Base-by-base conservation (phyloP, 37 sponge, comb jelly and placozoan genomes). In the Bolinopsis microptera region DNA sequence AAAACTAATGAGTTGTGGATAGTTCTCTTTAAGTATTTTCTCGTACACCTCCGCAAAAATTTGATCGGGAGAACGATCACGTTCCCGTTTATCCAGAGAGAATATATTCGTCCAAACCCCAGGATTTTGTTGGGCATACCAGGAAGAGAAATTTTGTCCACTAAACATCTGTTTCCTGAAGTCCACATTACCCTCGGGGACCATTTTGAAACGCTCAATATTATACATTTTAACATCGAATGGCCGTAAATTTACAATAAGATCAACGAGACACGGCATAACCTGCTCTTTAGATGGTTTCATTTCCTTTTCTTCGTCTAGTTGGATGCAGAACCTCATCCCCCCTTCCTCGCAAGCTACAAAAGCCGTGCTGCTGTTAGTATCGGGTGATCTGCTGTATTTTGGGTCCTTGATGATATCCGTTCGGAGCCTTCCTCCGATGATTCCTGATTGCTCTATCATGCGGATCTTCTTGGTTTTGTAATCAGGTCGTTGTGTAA, bases 281-380 rank as follows among this genome's bases (percentile, higher is more conserved):
- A 86, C 35, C 48, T 86, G 90, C 3, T 72, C 26, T 28, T 32
- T 32, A 30, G 23, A 28, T 25, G 74, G 18, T 36, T 35, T 1
- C 1, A 32, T 1, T 32, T 1, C 5, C 2, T 32, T 77, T 33
- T 28, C 1, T 2, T 32, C 37, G 0, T 32, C 36, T 36, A 32
- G 36, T 31, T 34, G 35, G 0, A 35, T 31, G 36, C 90, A 86
- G 3, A 86, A 41, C 90, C 90, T 38, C 90, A 86, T 86, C n/a
- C 61, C 90, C 0, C 90, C 90, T 38, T 86, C 90, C 61, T 86
- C 90, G 39, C 90, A 86, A 8, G 30, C 41, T 28, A 86, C 90
- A 86, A 86, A 86, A 27, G 26, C 25, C 28, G 37, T 5, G 61
- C n/a, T 86, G 23, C 36, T 18, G 30, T 28, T 8, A 3, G 3